A percentile compares a stretch with the other conserved stretches of the same genome.
phyloP scores from a whole-genome alignment of 2,888 invertebrate species.

The Steinernema carpocapsae region DNA sequence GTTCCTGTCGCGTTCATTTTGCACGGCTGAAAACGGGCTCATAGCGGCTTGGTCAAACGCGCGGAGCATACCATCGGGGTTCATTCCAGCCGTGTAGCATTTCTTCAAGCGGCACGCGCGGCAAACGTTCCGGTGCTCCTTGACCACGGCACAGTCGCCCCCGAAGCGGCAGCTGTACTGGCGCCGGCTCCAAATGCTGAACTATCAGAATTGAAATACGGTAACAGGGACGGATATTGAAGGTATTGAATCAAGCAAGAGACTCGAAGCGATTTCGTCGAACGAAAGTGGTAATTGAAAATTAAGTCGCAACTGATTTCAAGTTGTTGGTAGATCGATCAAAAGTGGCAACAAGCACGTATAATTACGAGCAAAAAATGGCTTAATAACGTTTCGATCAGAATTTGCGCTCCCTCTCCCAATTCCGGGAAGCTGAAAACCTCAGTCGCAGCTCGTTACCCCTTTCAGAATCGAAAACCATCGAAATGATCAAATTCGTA shows the following conservation, averaged over 20 bases:
- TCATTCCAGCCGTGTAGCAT: constrained; percentile 64
- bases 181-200: constrained; percentile 55
- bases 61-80: constrained; percentile 57
- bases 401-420: no score
- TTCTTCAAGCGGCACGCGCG: constrained; percentile 61
- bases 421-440: no score
- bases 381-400: no score
- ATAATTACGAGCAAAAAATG: no score
- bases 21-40: constrained; percentile 21
- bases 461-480: no score
- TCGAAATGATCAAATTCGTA: no score
- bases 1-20: constrained; percentile 35
- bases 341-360: not conserved
- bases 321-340: not conserved
- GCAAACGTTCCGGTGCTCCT: constrained; percentile 64
- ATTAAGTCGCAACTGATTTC: not conserved
- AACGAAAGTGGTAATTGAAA: not conserved
- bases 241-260: no score
- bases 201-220: not conserved
- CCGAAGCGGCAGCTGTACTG: constrained; percentile 63
- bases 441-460: no score
- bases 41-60: not conserved
- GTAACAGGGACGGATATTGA: no score
- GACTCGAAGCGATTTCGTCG: no score
- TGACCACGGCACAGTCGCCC: constrained; percentile 61